These are phyloP conservation scores for Macrotis lagotis DNA, from an alignment of 2,113 vertebrate genomes.

Conservation along the genomic window DNA sequence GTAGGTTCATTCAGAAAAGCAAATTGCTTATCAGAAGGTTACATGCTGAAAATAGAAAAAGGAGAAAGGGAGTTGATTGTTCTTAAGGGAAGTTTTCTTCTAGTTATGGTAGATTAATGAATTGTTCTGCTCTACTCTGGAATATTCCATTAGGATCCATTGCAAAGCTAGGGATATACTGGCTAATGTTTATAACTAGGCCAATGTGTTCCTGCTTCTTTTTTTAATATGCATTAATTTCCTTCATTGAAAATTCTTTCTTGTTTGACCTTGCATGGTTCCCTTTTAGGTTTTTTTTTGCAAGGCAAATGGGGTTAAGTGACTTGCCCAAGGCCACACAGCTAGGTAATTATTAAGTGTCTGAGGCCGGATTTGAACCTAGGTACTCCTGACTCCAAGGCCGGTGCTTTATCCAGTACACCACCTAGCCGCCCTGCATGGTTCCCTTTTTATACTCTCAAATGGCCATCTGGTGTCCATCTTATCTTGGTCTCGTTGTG, in stretches of 20 bases:
- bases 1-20: conserved; percentile 5
- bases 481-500: background rate
- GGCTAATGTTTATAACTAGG: background rate
- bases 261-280: background rate
- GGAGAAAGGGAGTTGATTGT: conserved; percentile 6
- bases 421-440: too few species aligned
- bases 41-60: conserved; percentile 28
- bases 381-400: too few species aligned
- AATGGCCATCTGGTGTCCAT: background rate
- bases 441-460: background rate
- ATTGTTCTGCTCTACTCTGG: background rate
- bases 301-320: too few species aligned
- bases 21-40: background rate
- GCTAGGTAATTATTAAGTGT: too few species aligned
- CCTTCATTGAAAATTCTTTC: background rate
- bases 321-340: too few species aligned
- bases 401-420: too few species aligned
- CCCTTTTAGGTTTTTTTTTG: too few species aligned
- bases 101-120: conserved; percentile 12
- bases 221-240: background rate
- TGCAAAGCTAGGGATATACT: background rate
- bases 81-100: conserved; percentile 13
- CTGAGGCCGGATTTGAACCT: too few species aligned
- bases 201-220: background rate
- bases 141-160: conserved; percentile 43